Evolutionary conservation across 2,797 vertebrate species (phyloP).

Genomic region (Rhodeus uyekii): DNA sequence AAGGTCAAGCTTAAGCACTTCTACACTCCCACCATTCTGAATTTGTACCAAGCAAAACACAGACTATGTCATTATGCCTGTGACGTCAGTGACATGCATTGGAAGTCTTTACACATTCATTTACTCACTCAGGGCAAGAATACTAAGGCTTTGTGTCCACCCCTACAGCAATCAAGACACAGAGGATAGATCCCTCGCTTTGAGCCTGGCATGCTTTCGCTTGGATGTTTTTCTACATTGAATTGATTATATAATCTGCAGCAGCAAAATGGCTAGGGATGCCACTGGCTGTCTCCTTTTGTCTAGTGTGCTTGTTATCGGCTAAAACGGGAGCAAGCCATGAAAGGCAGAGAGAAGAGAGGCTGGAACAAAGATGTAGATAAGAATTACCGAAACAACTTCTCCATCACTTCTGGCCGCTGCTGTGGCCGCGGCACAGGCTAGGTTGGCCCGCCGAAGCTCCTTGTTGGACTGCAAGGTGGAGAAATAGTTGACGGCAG

Average conservation of each 20-base stretch:
- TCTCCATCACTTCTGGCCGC: conserved; percentile 78
- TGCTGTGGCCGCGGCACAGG: conserved; percentile 63
- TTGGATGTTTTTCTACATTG: conserved; percentile 75
- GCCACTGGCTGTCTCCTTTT: conserved; percentile 72
- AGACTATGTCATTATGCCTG: neutral
- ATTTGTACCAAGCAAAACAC: neutral
- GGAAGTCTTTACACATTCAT: neutral
- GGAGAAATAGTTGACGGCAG: conserved; percentile 97
- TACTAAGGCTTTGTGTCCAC: neutral
- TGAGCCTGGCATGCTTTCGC: conserved; percentile 67
- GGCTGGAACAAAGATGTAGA: neutral
- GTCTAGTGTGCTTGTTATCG: conserved; percentile 71
- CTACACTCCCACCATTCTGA: neutral
- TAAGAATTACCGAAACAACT: conserved; percentile 81
- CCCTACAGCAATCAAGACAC: conserved; percentile 23
- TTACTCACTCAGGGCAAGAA: neutral
- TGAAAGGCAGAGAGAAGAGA: neutral
- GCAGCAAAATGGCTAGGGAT: conserved; percentile 65
- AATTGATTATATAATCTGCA: conserved; percentile 74
- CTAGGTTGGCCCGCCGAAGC: conserved; percentile 77
- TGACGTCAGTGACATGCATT: neutral
- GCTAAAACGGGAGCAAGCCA: neutral
- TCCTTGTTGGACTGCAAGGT: conserved; percentile 89
- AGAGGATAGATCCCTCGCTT: conserved; percentile 54
- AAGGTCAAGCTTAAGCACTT: neutral